These are phyloP conservation scores for Camelus bactrianus DNA, from an alignment of 2,113 vertebrate species.

Conservation along the genomic window DNA sequence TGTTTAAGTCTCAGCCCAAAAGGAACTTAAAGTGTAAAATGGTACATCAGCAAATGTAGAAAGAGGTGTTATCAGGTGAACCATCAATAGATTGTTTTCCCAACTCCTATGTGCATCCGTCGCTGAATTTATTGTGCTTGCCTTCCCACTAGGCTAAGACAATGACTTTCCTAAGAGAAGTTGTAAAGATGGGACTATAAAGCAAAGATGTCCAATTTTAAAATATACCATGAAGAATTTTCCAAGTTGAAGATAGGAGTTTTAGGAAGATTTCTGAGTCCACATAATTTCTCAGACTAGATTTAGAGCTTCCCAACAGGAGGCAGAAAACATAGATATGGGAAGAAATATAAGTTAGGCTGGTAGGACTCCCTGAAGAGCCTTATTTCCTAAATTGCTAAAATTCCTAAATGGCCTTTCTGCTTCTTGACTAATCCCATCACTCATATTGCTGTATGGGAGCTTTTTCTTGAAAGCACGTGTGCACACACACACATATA, in stretches of 20 bases:
- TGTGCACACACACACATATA: not conserved
- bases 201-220: not conserved
- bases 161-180: not conserved
- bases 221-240: not conserved
- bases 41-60: not conserved
- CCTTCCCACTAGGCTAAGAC: not conserved
- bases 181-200: not conserved
- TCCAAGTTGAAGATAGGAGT: not conserved
- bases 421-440: not conserved
- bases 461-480: not conserved
- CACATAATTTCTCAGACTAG: not conserved
- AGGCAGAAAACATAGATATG: not conserved
- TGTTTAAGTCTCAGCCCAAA: not conserved
- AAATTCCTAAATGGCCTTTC: not conserved
- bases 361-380: not conserved
- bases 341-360: not conserved
- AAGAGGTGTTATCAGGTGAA: not conserved
- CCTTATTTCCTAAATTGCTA: not conserved
- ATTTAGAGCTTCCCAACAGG: not conserved
- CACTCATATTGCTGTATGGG: not conserved
- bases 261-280: not conserved
- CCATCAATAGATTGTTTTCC: not conserved
- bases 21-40: not conserved
- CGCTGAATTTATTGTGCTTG: not conserved
- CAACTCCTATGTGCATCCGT: not conserved